Evolutionary conservation across 2,113 vertebrate genomes (phyloP).

Genomic region (Corynorhinus townsendii): DNA sequence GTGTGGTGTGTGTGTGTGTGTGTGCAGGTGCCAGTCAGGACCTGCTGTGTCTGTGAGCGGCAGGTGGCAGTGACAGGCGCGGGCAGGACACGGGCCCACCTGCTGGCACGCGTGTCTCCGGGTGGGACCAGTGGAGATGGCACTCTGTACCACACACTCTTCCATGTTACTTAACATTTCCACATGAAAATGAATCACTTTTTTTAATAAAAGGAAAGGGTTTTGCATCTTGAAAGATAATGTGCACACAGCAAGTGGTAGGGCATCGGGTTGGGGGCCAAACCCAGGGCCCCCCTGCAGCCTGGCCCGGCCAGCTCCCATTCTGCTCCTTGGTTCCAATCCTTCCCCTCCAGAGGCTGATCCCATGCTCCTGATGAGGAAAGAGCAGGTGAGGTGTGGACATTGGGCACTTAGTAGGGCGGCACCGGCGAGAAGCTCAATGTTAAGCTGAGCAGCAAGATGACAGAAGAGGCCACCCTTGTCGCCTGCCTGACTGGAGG

Average conservation of each 20-base stretch:
- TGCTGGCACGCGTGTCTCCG: background rate
- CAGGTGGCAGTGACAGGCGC: accelerated
- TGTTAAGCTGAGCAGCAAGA: background rate
- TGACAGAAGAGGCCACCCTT: too few species aligned
- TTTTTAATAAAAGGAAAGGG: background rate
- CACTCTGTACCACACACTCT: too few species aligned
- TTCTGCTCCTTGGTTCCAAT: background rate
- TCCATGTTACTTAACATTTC: background rate
- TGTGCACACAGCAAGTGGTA: background rate
- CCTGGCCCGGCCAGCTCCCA: background rate
- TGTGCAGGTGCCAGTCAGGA: background rate
- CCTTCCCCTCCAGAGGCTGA: accelerated
- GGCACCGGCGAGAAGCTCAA: background rate
- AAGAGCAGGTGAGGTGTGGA: background rate
- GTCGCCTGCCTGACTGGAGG: background rate
- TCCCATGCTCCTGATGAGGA: accelerated
- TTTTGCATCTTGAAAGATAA: background rate
- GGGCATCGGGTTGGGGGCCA: accelerated
- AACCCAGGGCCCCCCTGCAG: background rate
- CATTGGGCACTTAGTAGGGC: accelerated
- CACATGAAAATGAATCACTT: accelerated
- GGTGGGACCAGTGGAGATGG: background rate
- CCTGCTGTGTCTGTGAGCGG: background rate
- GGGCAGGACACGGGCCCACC: background rate
- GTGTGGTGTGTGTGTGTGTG: accelerated